Conservation (phyloP, 2,797 vertebrate species). For the Phataginus tricuspis region DNA sequence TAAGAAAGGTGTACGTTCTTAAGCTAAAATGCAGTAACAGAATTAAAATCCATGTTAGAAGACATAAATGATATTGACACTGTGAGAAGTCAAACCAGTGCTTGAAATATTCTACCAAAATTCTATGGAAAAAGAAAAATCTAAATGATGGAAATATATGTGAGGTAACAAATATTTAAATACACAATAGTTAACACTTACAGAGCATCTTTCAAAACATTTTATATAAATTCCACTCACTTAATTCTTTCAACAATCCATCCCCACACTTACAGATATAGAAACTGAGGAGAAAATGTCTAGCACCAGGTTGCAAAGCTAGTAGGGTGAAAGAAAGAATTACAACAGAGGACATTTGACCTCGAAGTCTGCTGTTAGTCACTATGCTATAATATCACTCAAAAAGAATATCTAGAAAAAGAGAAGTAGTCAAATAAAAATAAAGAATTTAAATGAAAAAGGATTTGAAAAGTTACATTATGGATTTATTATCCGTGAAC, state of each 20-base stretch:
- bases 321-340: not conserved
- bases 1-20: not conserved
- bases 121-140: not conserved
- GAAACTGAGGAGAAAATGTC: not conserved
- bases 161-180: not conserved
- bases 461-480: not conserved
- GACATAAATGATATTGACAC: not conserved
- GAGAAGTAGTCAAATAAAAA: not conserved
- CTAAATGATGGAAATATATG: not conserved
- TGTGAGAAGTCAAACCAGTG: not conserved
- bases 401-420: not conserved
- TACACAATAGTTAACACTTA: not conserved
- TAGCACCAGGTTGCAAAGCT: not conserved
- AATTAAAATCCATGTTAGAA: not conserved
- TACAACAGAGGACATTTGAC: not conserved
- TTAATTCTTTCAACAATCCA: not conserved
- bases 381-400: not conserved
- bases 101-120: conserved; percentile 6
- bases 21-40: not conserved
- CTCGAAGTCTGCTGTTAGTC: not conserved
- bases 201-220: not conserved
- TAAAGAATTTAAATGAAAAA: not conserved
- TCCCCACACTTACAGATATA: not conserved
- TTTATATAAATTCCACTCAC: not conserved
- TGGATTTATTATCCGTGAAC: not conserved